Evolutionary conservation across 2,797 vertebrate genomes (phyloP).

Genomic region (Enteromius trimaculatus): DNA sequence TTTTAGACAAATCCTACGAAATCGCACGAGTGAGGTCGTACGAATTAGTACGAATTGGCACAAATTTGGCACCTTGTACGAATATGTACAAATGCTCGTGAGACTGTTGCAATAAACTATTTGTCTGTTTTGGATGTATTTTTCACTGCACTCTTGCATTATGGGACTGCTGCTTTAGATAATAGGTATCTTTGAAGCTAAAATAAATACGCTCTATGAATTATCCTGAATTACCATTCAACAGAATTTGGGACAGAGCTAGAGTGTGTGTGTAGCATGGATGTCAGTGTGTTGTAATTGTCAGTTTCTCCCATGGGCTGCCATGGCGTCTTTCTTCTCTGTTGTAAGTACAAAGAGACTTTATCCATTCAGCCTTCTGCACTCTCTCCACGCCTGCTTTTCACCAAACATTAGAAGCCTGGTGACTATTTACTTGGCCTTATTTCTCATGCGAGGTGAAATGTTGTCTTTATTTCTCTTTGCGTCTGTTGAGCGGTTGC

Average conservation of each 20-base stretch:
- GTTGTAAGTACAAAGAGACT: slow-evolving; percentile 57
- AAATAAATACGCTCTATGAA: not conserved
- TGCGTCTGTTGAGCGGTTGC: not conserved
- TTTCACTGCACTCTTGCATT: not conserved
- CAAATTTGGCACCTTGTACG: too few relatives aligned
- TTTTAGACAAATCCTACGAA: too few relatives aligned
- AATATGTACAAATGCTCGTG: too few relatives aligned
- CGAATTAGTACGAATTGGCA: too few relatives aligned
- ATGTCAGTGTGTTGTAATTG: slow-evolving; percentile 22
- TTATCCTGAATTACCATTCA: not conserved
- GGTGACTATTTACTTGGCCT: slow-evolving; percentile 15
- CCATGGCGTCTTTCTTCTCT: slow-evolving; percentile 47
- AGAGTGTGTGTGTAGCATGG: not conserved
- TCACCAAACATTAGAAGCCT: slow-evolving; percentile 34
- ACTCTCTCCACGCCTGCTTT: slow-evolving; percentile 19
- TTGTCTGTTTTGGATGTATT: not conserved
- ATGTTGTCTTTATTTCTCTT: not conserved
- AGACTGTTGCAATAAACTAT: too few relatives aligned
- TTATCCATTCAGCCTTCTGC: slow-evolving; percentile 42
- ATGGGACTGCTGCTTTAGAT: not conserved
- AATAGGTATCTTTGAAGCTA: not conserved
- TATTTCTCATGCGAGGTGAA: not conserved
- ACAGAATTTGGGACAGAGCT: not conserved
- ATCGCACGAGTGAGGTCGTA: too few relatives aligned
- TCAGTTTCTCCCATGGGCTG: slow-evolving; percentile 38